Conservation (phyloP, 1,140 invertebrate genomes). For the Chelonus insularis region DNA sequence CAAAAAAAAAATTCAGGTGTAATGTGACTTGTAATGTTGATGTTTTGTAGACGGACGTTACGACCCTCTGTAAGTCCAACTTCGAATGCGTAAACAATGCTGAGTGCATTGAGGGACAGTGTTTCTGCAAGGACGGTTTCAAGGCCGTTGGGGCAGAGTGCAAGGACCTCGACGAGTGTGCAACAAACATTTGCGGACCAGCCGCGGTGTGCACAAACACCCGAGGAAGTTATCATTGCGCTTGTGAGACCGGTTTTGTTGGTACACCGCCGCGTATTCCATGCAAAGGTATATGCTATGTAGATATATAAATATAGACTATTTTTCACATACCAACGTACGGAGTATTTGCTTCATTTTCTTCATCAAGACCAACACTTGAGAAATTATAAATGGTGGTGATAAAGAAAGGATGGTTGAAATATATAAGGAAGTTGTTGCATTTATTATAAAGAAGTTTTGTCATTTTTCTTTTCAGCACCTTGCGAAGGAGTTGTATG, state of each 20-base stretch:
- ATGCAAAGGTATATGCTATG: slow-evolving; percentile 69
- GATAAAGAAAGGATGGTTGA: too few species aligned
- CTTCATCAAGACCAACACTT: too few species aligned
- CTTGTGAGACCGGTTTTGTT: slow-evolving; percentile 83
- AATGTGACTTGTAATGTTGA: too few species aligned
- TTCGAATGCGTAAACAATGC: slow-evolving; percentile 92
- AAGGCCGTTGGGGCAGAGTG: slow-evolving; percentile 77
- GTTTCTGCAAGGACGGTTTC: slow-evolving; percentile 89
- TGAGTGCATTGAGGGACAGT: slow-evolving; percentile 84
- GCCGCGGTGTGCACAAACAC: slow-evolving; percentile 83
- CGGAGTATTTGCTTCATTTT: background rate
- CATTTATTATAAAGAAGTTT: background rate
- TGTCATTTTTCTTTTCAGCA: slow-evolving; percentile 57
- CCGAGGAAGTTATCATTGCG: slow-evolving; percentile 81
- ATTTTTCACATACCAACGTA: too few species aligned
- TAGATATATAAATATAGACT: slow-evolving; percentile 19
- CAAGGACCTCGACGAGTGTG: slow-evolving; percentile 83
- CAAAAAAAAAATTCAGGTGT: slow-evolving; percentile 22
- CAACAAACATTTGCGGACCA: slow-evolving; percentile 75
- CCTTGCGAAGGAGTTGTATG: slow-evolving; percentile 91
- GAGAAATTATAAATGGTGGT: too few species aligned
- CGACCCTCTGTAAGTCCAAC: slow-evolving; percentile 82
- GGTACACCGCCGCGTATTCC: slow-evolving; percentile 76
- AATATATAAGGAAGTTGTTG: background rate
- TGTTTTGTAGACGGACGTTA: slow-evolving; percentile 72